Evolutionary conservation across 2,797 vertebrate species (phyloP).

Genomic region (Poecilia wingei): DNA sequence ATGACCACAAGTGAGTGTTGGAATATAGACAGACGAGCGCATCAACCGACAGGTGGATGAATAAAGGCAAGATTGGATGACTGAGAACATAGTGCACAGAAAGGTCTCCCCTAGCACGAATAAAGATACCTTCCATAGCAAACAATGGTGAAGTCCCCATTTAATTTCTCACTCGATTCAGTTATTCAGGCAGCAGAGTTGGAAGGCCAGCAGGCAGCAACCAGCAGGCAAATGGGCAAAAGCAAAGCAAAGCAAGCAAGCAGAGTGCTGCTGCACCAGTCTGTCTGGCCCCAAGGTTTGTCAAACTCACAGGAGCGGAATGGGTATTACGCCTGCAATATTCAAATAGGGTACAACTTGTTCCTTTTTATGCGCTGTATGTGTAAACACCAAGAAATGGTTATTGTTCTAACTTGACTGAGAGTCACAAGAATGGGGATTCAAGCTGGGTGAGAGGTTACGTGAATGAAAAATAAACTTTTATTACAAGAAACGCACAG

Average conservation of each 20-base stretch:
- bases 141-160: neutral
- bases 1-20: neutral
- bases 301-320: conserved; percentile 65
- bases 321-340: conserved; percentile 61
- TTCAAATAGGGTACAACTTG: conserved; percentile 41
- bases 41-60: neutral
- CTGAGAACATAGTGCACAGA: neutral
- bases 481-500: conserved; percentile 17
- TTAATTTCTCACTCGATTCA: conserved; percentile 14
- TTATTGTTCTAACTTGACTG: conserved; percentile 16
- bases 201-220: conserved; percentile 21
- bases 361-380: conserved; percentile 24
- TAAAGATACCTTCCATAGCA: neutral
- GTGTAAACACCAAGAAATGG: conserved; percentile 24
- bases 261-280: conserved; percentile 31
- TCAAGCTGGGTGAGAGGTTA: conserved; percentile 5
- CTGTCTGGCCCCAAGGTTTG: conserved; percentile 46
- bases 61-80: neutral
- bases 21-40: neutral
- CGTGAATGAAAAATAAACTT: conserved; percentile 13
- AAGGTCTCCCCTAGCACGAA: neutral
- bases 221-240: conserved; percentile 43
- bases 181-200: conserved; percentile 16
- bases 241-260: conserved; percentile 50
- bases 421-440: conserved; percentile 14